Evolutionary conservation across 2,888 invertebrate genomes (phyloP), one percentile per base, ranked within the genome.

Genomic region (Strigamia crassipes): DNA sequence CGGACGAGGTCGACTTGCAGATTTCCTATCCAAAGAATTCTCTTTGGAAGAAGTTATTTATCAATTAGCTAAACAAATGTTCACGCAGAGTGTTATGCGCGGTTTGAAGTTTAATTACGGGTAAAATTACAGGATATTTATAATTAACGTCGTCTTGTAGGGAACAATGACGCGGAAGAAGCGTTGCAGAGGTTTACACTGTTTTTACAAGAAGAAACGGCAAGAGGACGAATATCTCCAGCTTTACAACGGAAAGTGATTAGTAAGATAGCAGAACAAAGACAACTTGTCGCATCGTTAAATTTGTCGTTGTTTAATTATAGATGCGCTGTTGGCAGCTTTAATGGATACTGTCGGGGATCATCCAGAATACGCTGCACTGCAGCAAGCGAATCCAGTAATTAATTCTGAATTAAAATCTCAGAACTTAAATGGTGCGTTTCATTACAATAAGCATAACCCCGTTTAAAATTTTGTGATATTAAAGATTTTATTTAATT

Each of bases 21-120:
- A 93, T 85, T 91, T 92, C 81, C 89, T 93, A 9, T 93, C 93
- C 89, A 92, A 93, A 1, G 93, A 94, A 87, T 93, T 93, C 86
- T 92, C 92, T 0, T 89, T 94, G 82, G 93, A 94, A 87, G 93
- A 94, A 87, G 92, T 94, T 23, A 93, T 94, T 84, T 94, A 94
- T 86, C 93, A 94, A 85, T 89, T 94, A 80, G 93, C 94, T 27
- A 93, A 93, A 90, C 93, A 94, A 86, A 93, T 94, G 92, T 94
- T 94, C 88, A 91, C 92, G 0, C 93, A 94, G 86, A 93, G 93
- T 0, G 88, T 94, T 84, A 90, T 91, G 1, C 91, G 91, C 84
- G 93, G 88, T 88, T 82, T 34, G 27, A 42, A 12, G 6, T 21
- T 66, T 12, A 23, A n/a, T 66, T 21, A 18, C 46, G 3, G n/a